Evolutionary conservation across 2,888 invertebrate genomes (phyloP).

Genomic region (Choristoneura rosaceana): DNA sequence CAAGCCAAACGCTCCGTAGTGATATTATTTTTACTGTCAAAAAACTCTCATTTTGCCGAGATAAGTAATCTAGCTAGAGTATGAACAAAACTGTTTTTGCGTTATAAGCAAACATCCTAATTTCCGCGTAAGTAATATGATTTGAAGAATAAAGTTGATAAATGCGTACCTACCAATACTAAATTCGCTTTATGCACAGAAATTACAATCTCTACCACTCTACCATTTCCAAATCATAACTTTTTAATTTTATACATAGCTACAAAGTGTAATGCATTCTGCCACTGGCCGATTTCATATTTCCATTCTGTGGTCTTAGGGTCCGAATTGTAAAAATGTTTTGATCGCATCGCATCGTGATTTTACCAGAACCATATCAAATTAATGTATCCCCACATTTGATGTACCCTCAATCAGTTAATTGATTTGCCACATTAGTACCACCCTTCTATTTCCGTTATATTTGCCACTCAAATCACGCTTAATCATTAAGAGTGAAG

Average conservation of each 20-base stretch:
- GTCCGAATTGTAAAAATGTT: constrained; percentile 15
- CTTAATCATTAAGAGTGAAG: constrained; percentile 44
- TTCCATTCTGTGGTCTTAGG: not conserved
- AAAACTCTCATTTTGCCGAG: no score
- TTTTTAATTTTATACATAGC: not conserved
- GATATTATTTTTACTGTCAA: no score
- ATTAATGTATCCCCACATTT: constrained; percentile 46
- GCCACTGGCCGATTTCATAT: not conserved
- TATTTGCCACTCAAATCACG: constrained; percentile 17
- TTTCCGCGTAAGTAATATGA: no score
- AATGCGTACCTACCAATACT: no score
- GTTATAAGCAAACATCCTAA: no score
- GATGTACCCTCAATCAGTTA: constrained; percentile 68
- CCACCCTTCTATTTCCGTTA: constrained; percentile 43
- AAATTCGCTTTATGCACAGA: no score
- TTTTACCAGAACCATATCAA: constrained; percentile 57
- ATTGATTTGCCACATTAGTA: constrained; percentile 74
- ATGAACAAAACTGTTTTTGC: no score
- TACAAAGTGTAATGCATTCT: not conserved
- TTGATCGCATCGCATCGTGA: constrained; percentile 41
- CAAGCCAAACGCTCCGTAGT: no score
- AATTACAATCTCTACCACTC: no score
- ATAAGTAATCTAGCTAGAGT: no score
- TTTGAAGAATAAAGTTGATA: no score
- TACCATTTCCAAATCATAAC: not conserved